Base-by-base conservation (phyloP, 1,140 invertebrate species). In the Pseudoatta argentina region DNA sequence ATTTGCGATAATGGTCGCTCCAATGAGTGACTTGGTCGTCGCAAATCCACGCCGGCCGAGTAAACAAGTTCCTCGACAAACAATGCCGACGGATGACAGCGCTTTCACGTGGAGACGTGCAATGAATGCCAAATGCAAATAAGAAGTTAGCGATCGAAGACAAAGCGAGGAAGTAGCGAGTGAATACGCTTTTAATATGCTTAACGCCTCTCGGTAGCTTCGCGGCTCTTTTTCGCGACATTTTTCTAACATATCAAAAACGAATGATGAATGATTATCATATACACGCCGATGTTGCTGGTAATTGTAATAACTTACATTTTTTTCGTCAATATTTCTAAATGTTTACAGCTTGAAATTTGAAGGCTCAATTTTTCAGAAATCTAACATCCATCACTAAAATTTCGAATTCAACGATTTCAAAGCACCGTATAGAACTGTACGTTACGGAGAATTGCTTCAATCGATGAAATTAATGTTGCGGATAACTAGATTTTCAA, bases 91-190 rank as follows among this genome's bases (percentile, higher is more conserved):
- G 39, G 48, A 83, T 61, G 55, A 61, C 44, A 63, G 14, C 44
- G 69, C 69, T 34, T 82, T 82, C 63, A 63, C 39, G 44, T 30
- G 3, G 55, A 63, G 18, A 48, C 55, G 55, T 61, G 79, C 24
- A n/a, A 75, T 51, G 79, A 61, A 83, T 75, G 79, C 39, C 14
- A 83, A 63, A 61, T 61, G n/a, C 39, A 34, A 39, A n/a, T 48
- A 75, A 72, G 67, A 82, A 75, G 55, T 27, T 18, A 39, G 30
- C n/a, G 63, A 72, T 83, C 69, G 79, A 75, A 83, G 63, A 83
- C 79, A 83, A 83, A 83, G 79, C 79, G 55, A 83, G 79, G 79
- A 83, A 83, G 69, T 75, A 73, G 39, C 79, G 39, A 21, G 21
- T 34, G 69, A 83, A 75, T 83, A 83, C 57, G 55, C 39, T 75